Base-by-base conservation (phyloP, 2,113 vertebrate genomes). In the Cariama cristata region DNA sequence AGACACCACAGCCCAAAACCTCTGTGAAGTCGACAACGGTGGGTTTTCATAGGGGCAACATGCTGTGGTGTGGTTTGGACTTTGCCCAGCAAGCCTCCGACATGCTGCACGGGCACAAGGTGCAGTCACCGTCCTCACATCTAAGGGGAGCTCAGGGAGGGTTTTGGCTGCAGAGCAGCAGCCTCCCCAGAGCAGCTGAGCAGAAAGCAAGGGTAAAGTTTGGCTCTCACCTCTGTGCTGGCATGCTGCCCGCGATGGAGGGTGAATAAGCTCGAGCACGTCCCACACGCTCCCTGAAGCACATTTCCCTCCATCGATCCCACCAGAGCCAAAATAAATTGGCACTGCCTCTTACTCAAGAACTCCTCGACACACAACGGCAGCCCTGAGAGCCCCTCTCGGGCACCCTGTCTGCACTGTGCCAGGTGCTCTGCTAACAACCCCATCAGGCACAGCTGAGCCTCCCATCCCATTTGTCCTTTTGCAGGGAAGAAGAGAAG, bases 171-270 rank as follows among this genome's bases (percentile, higher is more conserved):
- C 32, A 32, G 80, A 64, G 79, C 60, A 81, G 76, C 76, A 95
- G 83, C 79, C 38, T 63, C 40, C n/a, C 33, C 71, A n/a, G 53
- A 93, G 83, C 69, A 89, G 73, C 60, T 16, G 44, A 93, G 89
- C 66, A 94, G 50, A 95, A 95, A 82, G 62, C 69, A 62, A 89
- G 89, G 83, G 62, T 87, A 64, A 96, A 87, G 77, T 66, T 74
- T 97, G 95, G 89, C 96, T 96, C 84, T 94, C 94, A 96, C 95
- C 95, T 95, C 95, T 92, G 50, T 88, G 71, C 89, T 96, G 94
- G 96, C 95, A 94, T 8, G 2, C 42, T 82, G 95, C 97, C 94
- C 15, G 6, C 1, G 1, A 89, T 38, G 64, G 73, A 81, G 73
- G 77, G 87, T 6, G 5, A 91, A 93, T 89, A 82, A 93, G 88